phyloP scores from a whole-genome alignment of 2,113 vertebrate species.

The Mesocricetus auratus region DNA sequence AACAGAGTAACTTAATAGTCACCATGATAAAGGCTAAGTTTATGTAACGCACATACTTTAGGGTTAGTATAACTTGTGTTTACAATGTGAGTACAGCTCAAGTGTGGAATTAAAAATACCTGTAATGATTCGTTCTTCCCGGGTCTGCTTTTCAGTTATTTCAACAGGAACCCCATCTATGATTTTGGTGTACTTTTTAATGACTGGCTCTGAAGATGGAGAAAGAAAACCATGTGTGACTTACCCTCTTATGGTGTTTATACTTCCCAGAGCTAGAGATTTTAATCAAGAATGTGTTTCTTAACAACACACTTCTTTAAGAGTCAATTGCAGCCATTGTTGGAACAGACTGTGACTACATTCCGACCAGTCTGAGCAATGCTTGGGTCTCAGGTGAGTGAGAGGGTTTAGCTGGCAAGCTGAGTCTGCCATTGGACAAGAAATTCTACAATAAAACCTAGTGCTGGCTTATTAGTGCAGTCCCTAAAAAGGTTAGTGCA shows the following conservation, averaged over 20 bases:
- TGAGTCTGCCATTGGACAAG: background rate
- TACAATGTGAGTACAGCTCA: background rate
- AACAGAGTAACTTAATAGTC: background rate
- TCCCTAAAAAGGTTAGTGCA: background rate
- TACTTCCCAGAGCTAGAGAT: background rate
- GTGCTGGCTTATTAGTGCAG: background rate
- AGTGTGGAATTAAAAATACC: constrained; percentile 78
- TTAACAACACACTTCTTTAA: background rate
- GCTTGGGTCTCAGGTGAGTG: background rate
- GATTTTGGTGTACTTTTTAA: constrained; percentile 89
- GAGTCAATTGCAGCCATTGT: background rate
- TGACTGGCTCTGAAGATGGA: constrained; percentile 85
- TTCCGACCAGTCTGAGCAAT: background rate
- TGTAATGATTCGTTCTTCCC: constrained; percentile 89
- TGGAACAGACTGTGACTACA: background rate
- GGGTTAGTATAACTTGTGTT: background rate
- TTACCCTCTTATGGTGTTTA: background rate
- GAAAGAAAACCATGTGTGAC: background rate
- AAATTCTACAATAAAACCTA: background rate
- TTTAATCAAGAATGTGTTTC: background rate
- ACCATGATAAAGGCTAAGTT: background rate
- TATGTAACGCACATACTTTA: background rate
- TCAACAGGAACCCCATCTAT: constrained; percentile 88
- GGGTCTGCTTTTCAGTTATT: constrained; percentile 89
- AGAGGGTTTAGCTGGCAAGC: background rate